Evolutionary conservation across 2,113 vertebrate genomes (phyloP).

Genomic region (Meles meles): DNA sequence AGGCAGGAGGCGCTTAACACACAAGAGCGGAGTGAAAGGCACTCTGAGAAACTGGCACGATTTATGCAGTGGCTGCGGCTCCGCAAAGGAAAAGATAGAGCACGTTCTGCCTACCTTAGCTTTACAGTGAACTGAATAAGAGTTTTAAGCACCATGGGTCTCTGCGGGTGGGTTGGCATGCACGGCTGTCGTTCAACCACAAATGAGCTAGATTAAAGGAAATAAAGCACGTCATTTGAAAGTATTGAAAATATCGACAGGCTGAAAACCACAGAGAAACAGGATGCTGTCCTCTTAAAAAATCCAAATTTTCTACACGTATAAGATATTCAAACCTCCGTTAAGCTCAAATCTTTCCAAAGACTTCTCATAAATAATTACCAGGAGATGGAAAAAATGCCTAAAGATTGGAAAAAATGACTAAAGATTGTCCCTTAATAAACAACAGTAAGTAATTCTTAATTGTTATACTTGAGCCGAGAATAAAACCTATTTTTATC

Average conservation of each 20-base stretch:
- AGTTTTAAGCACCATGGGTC: conserved; percentile 96
- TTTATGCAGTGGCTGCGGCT: background rate
- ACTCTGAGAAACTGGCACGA: background rate
- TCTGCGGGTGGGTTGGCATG: conserved; percentile 97
- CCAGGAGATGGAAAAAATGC: background rate
- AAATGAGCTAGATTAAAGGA: conserved; percentile 87
- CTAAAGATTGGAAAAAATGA: background rate
- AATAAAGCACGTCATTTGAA: conserved; percentile 30
- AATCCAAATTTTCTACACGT: background rate
- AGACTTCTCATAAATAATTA: background rate
- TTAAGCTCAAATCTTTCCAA: background rate
- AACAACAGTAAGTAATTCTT: background rate
- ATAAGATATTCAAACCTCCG: background rate
- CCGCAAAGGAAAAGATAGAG: background rate
- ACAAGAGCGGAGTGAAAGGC: background rate
- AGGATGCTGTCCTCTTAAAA: background rate
- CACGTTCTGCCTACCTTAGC: conserved; percentile 87
- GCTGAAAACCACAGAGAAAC: background rate
- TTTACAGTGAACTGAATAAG: conserved; percentile 97
- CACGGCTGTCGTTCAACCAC: conserved; percentile 98
- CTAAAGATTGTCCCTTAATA: background rate
- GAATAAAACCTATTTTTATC: conserved; percentile 16
- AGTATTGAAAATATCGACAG: background rate
- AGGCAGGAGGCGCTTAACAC: background rate
- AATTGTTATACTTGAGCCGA: background rate